Evolutionary conservation across 2,888 invertebrate species (phyloP).

Genomic region (Minunthozetes semirufus): DNA sequence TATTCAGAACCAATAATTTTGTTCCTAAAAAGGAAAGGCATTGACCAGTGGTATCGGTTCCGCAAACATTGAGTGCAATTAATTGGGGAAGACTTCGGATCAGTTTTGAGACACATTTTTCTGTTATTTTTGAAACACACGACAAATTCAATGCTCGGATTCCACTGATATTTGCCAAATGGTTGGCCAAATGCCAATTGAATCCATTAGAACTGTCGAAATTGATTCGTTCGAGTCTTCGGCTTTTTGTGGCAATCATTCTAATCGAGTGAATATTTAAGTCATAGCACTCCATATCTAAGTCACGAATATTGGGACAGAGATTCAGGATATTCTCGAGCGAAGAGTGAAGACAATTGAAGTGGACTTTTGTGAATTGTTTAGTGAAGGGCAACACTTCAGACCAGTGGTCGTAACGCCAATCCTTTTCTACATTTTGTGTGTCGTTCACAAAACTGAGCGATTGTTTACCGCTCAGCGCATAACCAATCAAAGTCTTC

Average conservation of each 20-base stretch:
- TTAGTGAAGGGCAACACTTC: not conserved
- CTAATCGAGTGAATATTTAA: not conserved
- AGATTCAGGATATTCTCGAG: not conserved
- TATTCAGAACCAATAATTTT: not conserved
- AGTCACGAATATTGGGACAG: not conserved
- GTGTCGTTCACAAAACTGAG: not conserved
- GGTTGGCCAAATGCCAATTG: not conserved
- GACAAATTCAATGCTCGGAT: not conserved
- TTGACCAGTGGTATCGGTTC: constrained; percentile 15
- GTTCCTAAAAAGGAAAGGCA: not conserved
- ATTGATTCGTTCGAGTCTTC: constrained; percentile 1
- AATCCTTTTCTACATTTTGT: not conserved
- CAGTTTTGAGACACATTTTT: not conserved
- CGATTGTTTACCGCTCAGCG: not conserved
- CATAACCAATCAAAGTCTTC: not conserved
- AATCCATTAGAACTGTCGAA: constrained; percentile 28
- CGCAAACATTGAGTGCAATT: constrained; percentile 18
- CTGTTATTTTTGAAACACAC: not conserved
- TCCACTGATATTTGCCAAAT: not conserved
- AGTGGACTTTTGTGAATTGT: not conserved
- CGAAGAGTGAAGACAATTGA: not conserved
- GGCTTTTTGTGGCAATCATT: not conserved
- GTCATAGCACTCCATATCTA: constrained; percentile 30
- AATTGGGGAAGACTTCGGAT: not conserved
- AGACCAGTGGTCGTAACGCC: not conserved